These are phyloP conservation scores for Tuta absoluta DNA, from an alignment of 2,888 invertebrate genomes.

Conservation along the genomic window DNA sequence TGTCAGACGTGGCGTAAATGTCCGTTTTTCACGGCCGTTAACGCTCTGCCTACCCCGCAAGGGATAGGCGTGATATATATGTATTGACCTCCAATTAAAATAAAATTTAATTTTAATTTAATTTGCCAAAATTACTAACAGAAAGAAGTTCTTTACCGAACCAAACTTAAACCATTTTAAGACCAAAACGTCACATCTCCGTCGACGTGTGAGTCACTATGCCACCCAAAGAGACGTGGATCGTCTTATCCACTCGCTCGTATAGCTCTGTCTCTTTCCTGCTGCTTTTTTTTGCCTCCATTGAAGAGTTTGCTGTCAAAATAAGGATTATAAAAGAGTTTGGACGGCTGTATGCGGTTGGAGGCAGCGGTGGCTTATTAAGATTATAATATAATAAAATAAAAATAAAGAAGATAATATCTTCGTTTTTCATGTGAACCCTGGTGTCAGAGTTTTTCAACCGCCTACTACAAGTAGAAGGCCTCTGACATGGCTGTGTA, in stretches of 20 bases:
- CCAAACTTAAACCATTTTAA: background rate
- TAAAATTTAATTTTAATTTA: too few relatives aligned
- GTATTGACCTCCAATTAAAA: too few relatives aligned
- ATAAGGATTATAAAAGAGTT: conserved; percentile 79
- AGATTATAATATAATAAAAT: background rate
- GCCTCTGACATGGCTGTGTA: too few relatives aligned
- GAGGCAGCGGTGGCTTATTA: conserved; percentile 26
- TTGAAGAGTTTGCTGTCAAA: conserved; percentile 79
- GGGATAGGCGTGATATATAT: too few relatives aligned
- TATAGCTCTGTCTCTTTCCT: conserved; percentile 51
- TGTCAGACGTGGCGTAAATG: too few relatives aligned
- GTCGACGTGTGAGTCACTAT: conserved; percentile 60
- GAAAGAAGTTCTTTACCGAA: background rate
- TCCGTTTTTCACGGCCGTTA: too few relatives aligned
- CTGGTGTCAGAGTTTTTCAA: too few relatives aligned
- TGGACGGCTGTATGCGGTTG: conserved; percentile 63
- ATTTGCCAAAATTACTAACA: background rate
- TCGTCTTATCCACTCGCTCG: conserved; percentile 45
- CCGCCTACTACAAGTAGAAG: too few relatives aligned
- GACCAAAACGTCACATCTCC: conserved; percentile 10
- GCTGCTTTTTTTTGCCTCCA: conserved; percentile 65
- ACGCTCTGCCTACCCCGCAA: too few relatives aligned
- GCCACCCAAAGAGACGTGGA: conserved; percentile 66
- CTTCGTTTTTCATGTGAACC: too few relatives aligned
- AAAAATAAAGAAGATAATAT: too few relatives aligned